Base-by-base conservation (phyloP, 1,140 invertebrate genomes). In the Physella acuta region DNA sequence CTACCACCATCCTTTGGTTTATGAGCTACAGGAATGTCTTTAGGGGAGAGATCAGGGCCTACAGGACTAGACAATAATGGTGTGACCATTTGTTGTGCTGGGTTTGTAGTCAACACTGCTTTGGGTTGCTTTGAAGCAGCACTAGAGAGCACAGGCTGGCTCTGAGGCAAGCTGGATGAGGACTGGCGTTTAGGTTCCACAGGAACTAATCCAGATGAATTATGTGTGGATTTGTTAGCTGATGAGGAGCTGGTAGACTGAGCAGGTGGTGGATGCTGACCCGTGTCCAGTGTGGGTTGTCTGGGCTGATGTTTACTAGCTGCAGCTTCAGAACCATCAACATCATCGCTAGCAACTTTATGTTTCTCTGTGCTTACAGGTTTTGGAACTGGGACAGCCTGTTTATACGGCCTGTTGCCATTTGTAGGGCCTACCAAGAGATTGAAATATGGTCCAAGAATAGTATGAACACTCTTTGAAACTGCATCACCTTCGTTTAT, bases 41-140 rank as follows among this genome's bases (percentile, higher is more conserved):
- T 62, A 28, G 60, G 60, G 4, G 60, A 62, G 2, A 34, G 39
- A 11, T 17, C 36, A 28, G n/a, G 33, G 37, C 30, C 33, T 24
- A 24, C 37, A 28, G 60, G 60, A 44, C 60, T 62, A 62, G 39
- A 62, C 20, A 37, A 44, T 28, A 16, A 62, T 44, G 60, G 2
- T 17, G 36, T 37, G 16, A 49, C 60, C 31, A n/a, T 39, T 11
- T 34, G 59, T 3, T 8, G 26, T n/a, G n/a, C n/a, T n/a, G n/a
- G n/a, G n/a, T n/a, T n/a, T n/a, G n/a, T n/a, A n/a, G n/a, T n/a
- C n/a, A n/a, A n/a, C 8, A 49, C 37, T 3, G 60, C n/a, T 3
- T 20, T 39, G 3, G 60, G 26, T 17, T 24, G 60, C 36, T 30
- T 49, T 44, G 60, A 44, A 49, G 37, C 60, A 16, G 34, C 36